Percentiles rank a stretch among this genome's conserved stretches.
These are phyloP conservation scores for Drosophila yakuba DNA, from an alignment of 1,140 invertebrate species.

Conservation along the genomic window DNA sequence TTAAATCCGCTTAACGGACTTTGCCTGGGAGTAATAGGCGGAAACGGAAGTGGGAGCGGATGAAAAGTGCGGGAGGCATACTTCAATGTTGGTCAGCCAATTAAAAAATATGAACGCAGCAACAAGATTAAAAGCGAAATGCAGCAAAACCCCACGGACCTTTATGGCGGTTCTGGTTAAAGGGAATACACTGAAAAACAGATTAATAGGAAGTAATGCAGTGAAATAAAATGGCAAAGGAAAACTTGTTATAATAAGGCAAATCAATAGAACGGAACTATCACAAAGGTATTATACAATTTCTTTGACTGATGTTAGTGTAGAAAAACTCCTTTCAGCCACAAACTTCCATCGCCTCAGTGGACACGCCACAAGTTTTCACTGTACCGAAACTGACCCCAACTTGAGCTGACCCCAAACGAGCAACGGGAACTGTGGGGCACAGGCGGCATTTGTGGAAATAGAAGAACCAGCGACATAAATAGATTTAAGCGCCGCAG, in stretches of 20 bases:
- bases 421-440: conserved; percentile 1
- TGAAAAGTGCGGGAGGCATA: conserved; percentile 28
- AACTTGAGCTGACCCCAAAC: conserved; percentile 23
- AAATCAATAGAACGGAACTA: background rate
- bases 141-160: conserved; percentile 18
- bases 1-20: conserved; percentile 52
- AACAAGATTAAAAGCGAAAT: conserved; percentile 42
- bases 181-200: background rate
- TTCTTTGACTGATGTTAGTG: background rate
- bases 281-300: too few species aligned
- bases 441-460: conserved; percentile 7
- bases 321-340: conserved; percentile 8
- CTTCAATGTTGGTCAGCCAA: conserved; percentile 56
- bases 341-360: conserved; percentile 32
- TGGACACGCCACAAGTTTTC: conserved; percentile 26
- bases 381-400: conserved; percentile 31
- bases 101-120: conserved; percentile 65
- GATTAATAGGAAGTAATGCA: too few species aligned
- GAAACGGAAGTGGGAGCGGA: conserved; percentile 28
- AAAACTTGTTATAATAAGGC: background rate
- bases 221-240: too few species aligned
- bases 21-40: conserved; percentile 38
- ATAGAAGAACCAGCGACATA: conserved; percentile 50
- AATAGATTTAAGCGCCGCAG: conserved; percentile 67
- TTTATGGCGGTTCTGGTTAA: conserved; percentile 2